phyloP scores from a whole-genome alignment of 2,797 vertebrate genomes.

The Phataginus tricuspis region DNA sequence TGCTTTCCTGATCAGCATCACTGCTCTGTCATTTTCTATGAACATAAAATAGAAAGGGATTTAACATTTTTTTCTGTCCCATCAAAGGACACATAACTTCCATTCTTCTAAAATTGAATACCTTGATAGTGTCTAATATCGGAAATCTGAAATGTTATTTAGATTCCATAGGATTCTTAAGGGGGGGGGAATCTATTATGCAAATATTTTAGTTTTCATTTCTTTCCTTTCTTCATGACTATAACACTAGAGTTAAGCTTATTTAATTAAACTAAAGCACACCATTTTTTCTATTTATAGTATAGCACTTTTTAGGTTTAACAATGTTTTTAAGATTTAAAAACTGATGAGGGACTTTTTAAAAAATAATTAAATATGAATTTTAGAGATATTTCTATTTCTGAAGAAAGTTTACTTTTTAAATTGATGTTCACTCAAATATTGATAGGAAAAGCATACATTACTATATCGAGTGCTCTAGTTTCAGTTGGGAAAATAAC shows the following conservation, averaged over 20 bases:
- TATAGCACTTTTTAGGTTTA: background rate
- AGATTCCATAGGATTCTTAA: background rate
- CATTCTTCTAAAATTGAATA: background rate
- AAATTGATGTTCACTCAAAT: background rate
- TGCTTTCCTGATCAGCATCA: background rate
- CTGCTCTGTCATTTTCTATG: background rate
- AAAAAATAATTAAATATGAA: background rate
- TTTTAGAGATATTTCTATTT: background rate
- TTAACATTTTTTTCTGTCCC: background rate
- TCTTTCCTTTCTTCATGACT: constrained; percentile 52
- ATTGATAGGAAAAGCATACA: background rate
- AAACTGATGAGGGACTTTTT: background rate
- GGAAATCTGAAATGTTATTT: background rate
- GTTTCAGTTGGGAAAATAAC: background rate
- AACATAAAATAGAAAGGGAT: background rate
- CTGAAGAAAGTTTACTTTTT: background rate
- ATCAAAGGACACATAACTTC: background rate
- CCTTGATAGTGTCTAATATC: background rate
- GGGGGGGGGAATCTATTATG: rapidly evolving
- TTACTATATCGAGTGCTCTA: background rate
- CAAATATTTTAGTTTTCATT: background rate
- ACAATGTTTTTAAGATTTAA: background rate
- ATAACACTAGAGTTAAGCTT: constrained; percentile 68
- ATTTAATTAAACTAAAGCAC: constrained; percentile 77
- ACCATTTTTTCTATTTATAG: background rate